Percentiles rank a stretch among this genome's conserved stretches.
phyloP scores from a whole-genome alignment of 2,888 invertebrate species.

The Antheraea assamensis region DNA sequence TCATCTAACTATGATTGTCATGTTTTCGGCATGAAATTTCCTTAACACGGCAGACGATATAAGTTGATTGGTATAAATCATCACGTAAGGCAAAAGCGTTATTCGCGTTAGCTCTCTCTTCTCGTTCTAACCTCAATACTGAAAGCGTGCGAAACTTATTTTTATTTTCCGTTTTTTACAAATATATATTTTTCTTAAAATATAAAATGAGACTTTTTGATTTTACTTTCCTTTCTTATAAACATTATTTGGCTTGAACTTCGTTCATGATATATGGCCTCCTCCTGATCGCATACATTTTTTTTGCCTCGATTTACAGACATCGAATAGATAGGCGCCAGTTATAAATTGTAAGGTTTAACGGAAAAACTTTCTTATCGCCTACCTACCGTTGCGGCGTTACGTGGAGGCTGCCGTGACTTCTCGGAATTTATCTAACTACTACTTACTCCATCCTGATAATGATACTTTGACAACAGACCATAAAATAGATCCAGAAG shows the following conservation, averaged over 20 bases:
- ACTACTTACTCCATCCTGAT: conserved; percentile 38
- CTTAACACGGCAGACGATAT: too few relatives aligned
- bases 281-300: neutral
- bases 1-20: too few relatives aligned
- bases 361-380: conserved; percentile 55
- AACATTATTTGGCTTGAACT: neutral
- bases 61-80: too few relatives aligned
- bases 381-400: conserved; percentile 24
- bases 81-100: too few relatives aligned
- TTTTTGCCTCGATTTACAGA: conserved; percentile 15
- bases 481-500: conserved; percentile 23
- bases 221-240: too few relatives aligned
- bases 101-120: too few relatives aligned
- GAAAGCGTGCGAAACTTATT: too few relatives aligned
- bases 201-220: too few relatives aligned
- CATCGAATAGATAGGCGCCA: conserved; percentile 30
- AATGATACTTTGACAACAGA: conserved; percentile 52
- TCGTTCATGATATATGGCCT: neutral
- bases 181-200: too few relatives aligned
- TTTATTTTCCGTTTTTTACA: too few relatives aligned
- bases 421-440: conserved; percentile 24
- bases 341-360: conserved; percentile 53
- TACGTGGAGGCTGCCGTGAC: conserved; percentile 27
- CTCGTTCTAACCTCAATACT: too few relatives aligned
- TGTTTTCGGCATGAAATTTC: too few relatives aligned